Evolutionary conservation across 2,113 vertebrate species (phyloP), one percentile per base, ranked within the genome.

Genomic region (Coreoperca whiteheadi): DNA sequence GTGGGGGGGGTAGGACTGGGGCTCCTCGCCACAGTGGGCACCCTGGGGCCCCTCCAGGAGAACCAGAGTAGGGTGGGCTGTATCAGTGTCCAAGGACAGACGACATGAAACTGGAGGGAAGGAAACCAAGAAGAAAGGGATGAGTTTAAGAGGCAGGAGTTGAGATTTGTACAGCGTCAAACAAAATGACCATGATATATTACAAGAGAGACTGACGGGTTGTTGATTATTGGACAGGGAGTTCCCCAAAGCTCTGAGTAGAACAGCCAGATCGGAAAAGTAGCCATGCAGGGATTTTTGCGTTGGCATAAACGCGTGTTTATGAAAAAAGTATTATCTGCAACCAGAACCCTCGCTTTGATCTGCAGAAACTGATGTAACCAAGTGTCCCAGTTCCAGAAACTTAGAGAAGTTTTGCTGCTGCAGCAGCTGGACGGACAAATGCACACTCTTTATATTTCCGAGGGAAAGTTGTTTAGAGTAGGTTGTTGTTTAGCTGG

Each of bases 11-110:
- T 94, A 94, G 8, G 85, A 63, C 76, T 93, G 94, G 34, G 91
- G 88, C 77, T 93, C 93, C 83, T 94, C 92, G 0, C 94, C 93
- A 41, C 94, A 94, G 66, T 93, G 94, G n/a, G 87, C 93, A 0
- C 92, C 91, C 73, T 84, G 84, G 25, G 75, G 81, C 1, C 77
- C 87, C 63, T 94, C 92, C 15, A 94, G 71, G 8, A 95, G 92
- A 10, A 91, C 72, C 81, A 95, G 84, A 7, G 91, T 94, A 1
- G 92, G 92, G 79, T 95, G 92, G 41, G 92, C 94, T 1, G 94
- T 95, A 21, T 94, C 86, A 0, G 86, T 77, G 74, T 95, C 91
- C 77, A 95, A 79, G 23, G 91, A 90, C 3, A 95, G 88, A 39
- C 59, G 86, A 30, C 89, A 90, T 3, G 69, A 91, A 84, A 37